Percentiles rank a stretch among this genome's conserved stretches.
phyloP scores from a whole-genome alignment of 2,888 invertebrate species.

The Tinea semifulvella region DNA sequence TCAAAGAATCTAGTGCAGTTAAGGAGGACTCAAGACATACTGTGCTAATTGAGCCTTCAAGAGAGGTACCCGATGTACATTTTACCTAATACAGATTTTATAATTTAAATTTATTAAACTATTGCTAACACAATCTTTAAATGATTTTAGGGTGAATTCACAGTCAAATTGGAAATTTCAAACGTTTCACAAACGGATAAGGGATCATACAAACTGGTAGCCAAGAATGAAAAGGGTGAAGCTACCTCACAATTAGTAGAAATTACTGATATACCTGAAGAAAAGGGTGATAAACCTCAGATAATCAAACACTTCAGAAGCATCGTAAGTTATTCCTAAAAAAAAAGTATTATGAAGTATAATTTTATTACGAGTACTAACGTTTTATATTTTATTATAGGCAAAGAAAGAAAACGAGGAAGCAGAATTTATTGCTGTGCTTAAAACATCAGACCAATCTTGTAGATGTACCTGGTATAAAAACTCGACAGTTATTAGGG shows the following conservation, averaged over 20 bases:
- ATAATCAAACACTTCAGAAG: slow-evolving; percentile 80
- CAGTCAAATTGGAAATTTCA: slow-evolving; percentile 89
- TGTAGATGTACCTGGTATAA: slow-evolving; percentile 88
- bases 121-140: slow-evolving; percentile 17
- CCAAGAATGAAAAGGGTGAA: slow-evolving; percentile 93
- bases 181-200: slow-evolving; percentile 83
- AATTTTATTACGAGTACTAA: not conserved
- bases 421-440: slow-evolving; percentile 78
- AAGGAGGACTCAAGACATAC: slow-evolving; percentile 79
- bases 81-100: not conserved
- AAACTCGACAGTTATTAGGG: slow-evolving; percentile 78
- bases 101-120: not conserved
- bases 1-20: slow-evolving; percentile 83
- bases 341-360: no score
- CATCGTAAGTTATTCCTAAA: slow-evolving; percentile 70
- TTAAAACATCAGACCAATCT: slow-evolving; percentile 80
- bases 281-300: slow-evolving; percentile 82
- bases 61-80: slow-evolving; percentile 64
- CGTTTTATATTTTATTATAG: slow-evolving; percentile 23
- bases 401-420: slow-evolving; percentile 69
- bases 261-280: slow-evolving; percentile 83
- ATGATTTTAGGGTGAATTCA: slow-evolving; percentile 79
- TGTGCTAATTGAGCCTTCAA: slow-evolving; percentile 79
- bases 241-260: slow-evolving; percentile 89
- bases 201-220: slow-evolving; percentile 89